Evolutionary conservation across 2,797 vertebrate species (phyloP).

Genomic region (Semotilus atromaculatus): DNA sequence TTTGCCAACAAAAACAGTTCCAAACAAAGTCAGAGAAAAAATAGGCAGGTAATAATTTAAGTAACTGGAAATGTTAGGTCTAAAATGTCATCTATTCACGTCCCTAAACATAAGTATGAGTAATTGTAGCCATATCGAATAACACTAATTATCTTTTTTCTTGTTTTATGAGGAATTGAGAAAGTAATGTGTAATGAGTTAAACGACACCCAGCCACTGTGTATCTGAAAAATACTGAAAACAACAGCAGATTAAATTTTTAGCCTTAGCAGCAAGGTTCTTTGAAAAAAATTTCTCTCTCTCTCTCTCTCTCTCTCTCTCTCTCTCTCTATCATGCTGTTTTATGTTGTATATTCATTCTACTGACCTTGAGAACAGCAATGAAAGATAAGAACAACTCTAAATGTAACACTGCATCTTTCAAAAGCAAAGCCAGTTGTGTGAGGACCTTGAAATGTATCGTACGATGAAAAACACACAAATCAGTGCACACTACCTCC

Average conservation of each 20-base stretch:
- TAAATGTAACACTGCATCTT: constrained; percentile 21
- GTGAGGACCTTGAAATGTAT: constrained; percentile 1
- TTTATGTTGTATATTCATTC: too few species aligned
- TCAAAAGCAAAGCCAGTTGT: constrained; percentile 26
- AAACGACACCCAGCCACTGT: not conserved
- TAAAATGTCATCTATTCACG: not conserved
- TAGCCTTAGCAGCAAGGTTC: not conserved
- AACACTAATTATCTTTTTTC: not conserved
- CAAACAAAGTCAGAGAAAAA: too few species aligned
- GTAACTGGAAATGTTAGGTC: not conserved
- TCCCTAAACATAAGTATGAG: not conserved
- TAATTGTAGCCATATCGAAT: not conserved
- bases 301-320: too few species aligned
- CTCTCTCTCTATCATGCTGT: too few species aligned
- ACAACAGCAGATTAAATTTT: not conserved
- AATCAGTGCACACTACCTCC: not conserved
- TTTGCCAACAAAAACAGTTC: too few species aligned
- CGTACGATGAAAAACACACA: not conserved
- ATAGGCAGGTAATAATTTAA: not conserved
- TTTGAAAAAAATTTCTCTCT: constrained; percentile 7
- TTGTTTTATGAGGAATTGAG: not conserved
- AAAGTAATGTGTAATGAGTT: not conserved
- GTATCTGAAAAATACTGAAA: too few species aligned
- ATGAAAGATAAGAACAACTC: constrained; percentile 30
- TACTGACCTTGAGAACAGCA: constrained; percentile 36